Evolutionary conservation across 2,797 vertebrate genomes (phyloP), one percentile per base, ranked within the genome.

Genomic region (Otus scops): DNA sequence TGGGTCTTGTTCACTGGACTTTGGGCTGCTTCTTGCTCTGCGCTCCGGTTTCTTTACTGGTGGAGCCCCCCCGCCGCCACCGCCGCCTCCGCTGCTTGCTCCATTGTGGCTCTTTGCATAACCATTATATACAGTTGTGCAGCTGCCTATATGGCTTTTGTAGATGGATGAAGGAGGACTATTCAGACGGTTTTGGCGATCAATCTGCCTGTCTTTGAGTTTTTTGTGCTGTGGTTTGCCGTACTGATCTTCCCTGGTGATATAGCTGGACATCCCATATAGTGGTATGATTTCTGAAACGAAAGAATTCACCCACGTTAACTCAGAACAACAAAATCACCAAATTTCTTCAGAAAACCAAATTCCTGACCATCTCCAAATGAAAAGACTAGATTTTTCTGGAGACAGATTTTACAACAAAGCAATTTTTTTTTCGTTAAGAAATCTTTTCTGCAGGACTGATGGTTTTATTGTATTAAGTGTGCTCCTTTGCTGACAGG

Each of bases 151-250:
- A 70, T 98, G 98, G 98, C 96, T 98, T 97, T 99, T 99, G 95
- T 99, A 99, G 93, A 99, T 97, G 60, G 98, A 98, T 30, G 99
- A 98, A 59, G 99, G 99, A 34, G 99, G 99, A 59, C 99, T 99
- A 93, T 99, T 99, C 41, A 99, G 98, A 38, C 99, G 98, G 97
- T 99, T 99, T 91, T 99, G 99, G 73, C 99, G 98, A 96, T 99
- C 99, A 4, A 99, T 98, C 97, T 99, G 98, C 96, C 99, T 98
- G 91, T 99, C 99, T 89, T 99, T 99, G 84, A 99, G 98, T 89
- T 99, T 99, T 97, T 99, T 99, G 97, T 99, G 99, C 78, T 99
- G 99, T 32, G 99, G 99, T 95, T 99, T 99, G 96, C 97, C 98
- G 98, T 99, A 99, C 78, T 98, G 99, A 81, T 99, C 99, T 96